phyloP scores from a whole-genome alignment of 2,113 vertebrate genomes.

The Zeus faber region DNA sequence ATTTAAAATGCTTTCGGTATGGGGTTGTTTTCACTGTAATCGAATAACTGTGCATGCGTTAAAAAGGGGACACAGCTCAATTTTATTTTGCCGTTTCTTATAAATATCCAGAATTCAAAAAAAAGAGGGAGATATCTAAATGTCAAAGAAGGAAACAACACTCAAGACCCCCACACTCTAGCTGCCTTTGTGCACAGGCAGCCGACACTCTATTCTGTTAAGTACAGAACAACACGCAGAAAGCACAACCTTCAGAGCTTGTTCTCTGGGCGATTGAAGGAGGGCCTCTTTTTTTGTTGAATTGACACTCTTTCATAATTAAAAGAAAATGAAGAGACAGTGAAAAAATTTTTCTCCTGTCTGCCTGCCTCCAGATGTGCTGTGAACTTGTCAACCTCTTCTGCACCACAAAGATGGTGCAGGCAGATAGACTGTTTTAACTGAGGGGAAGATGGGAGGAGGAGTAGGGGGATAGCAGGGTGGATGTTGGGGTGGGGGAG shows the following conservation, averaged over 20 bases:
- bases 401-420: constrained; percentile 10
- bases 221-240: constrained; percentile 20
- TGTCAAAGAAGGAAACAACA: no score
- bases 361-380: constrained; percentile 44
- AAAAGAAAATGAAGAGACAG: no score
- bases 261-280: constrained; percentile 9
- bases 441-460: no score
- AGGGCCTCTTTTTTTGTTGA: constrained; percentile 40
- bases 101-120: no score
- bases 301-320: constrained; percentile 45
- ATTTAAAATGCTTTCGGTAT: background rate
- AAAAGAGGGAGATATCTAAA: no score
- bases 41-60: background rate
- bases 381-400: constrained; percentile 27
- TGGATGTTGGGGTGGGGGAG: no score
- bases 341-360: constrained; percentile 32
- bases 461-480: no score
- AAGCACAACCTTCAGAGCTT: constrained; percentile 12
- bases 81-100: no score
- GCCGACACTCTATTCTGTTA: no score
- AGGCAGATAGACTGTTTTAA: constrained; percentile 26
- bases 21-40: background rate
- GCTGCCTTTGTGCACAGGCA: no score
- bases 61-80: background rate
- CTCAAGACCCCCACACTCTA: no score